phyloP scores from a whole-genome alignment of 2,113 vertebrate genomes.

The Pipa parva region DNA sequence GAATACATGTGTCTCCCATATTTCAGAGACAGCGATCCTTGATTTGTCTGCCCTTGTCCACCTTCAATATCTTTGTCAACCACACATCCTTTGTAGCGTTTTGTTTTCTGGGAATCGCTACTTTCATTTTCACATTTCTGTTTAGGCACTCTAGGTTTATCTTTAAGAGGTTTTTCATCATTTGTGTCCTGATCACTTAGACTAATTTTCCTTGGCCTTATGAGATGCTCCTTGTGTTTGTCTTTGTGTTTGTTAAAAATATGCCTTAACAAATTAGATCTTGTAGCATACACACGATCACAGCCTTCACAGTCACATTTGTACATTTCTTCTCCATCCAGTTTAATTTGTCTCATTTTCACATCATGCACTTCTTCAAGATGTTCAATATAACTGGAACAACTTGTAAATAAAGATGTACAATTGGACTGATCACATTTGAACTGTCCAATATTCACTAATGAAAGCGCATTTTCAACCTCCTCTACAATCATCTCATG shows the following conservation, averaged over 20 bases:
- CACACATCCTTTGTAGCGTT: slow-evolving; percentile 57
- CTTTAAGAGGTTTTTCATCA: slow-evolving; percentile 67
- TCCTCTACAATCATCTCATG: slow-evolving; percentile 82
- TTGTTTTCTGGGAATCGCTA: slow-evolving; percentile 68
- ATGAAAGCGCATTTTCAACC: slow-evolving; percentile 69
- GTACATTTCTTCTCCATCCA: slow-evolving; percentile 72
- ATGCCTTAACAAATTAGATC: slow-evolving; percentile 89
- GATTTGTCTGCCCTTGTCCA: slow-evolving; percentile 59
- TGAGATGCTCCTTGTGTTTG: slow-evolving; percentile 77
- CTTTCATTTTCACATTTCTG: slow-evolving; percentile 72
- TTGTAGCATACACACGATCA: slow-evolving; percentile 85
- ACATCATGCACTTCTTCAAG: slow-evolving; percentile 78
- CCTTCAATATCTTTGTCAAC: slow-evolving; percentile 56
- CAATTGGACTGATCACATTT: slow-evolving; percentile 83
- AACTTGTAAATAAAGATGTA: slow-evolving; percentile 70
- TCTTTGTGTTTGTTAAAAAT: slow-evolving; percentile 93
- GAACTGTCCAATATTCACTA: slow-evolving; percentile 73
- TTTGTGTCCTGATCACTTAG: slow-evolving; percentile 67
- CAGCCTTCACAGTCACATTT: slow-evolving; percentile 92
- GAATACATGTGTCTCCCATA: slow-evolving; percentile 67
- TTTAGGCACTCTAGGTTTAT: slow-evolving; percentile 67
- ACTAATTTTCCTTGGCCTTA: slow-evolving; percentile 72
- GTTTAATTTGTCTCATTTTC: slow-evolving; percentile 60
- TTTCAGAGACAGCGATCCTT: slow-evolving; percentile 62
- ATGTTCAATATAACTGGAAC: slow-evolving; percentile 79